Conservation (phyloP, 2,113 vertebrate genomes). For the Suricata suricatta region DNA sequence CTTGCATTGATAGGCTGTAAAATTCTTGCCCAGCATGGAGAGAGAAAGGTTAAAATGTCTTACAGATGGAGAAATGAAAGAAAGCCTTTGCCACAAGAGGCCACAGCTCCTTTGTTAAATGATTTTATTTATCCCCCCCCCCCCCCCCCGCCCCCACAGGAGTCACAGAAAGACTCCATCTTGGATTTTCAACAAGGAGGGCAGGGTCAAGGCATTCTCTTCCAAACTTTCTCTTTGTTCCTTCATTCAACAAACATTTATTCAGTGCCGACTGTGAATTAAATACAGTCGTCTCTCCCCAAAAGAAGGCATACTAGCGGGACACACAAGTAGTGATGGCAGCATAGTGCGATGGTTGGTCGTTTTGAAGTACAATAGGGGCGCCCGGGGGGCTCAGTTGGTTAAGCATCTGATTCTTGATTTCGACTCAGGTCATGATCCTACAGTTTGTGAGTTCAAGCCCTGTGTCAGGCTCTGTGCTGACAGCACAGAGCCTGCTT, state of each 20-base stretch:
- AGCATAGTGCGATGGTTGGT: neutral
- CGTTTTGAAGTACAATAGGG: neutral
- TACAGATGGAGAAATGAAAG: constrained; percentile 44
- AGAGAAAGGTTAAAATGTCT: constrained; percentile 22
- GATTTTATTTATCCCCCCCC: neutral
- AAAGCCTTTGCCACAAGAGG: neutral
- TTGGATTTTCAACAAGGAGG: neutral
- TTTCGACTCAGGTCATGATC: too few species aligned
- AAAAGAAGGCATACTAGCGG: neutral
- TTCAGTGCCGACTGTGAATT: neutral
- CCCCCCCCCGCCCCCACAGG: neutral
- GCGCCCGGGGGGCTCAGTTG: too few species aligned
- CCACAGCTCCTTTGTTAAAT: neutral
- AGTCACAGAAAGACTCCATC: neutral
- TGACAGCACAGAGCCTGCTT: too few species aligned
- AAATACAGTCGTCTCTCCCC: neutral
- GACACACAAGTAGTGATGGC: neutral
- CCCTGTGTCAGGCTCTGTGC: too few species aligned
- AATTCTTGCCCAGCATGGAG: neutral
- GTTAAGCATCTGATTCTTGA: too few species aligned
- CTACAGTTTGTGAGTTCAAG: too few species aligned
- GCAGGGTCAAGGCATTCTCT: neutral
- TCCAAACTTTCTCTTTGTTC: constrained; percentile 6
- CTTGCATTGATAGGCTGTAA: neutral
- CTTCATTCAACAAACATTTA: neutral